Percentiles rank a stretch among this genome's conserved stretches.
Conservation (phyloP, 1,140 invertebrate species). For the Oedothorax gibbosus region DNA sequence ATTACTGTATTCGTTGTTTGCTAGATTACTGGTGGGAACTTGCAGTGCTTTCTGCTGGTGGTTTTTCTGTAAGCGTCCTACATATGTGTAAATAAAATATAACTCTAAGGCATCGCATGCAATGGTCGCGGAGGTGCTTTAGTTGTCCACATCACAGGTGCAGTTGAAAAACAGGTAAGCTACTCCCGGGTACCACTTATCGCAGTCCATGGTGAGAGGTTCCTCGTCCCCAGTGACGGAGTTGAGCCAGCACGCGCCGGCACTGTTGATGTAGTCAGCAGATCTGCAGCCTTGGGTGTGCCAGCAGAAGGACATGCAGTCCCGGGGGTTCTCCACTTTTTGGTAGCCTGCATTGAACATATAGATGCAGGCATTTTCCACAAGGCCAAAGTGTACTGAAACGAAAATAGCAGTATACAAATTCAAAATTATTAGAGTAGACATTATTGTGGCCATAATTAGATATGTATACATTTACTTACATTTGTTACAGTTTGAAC, state of each 20-base stretch:
- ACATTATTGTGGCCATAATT: no score
- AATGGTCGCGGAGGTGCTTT: no score
- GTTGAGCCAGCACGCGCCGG: constrained; percentile 52
- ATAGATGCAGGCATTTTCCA: constrained; percentile 53
- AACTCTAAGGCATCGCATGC: no score
- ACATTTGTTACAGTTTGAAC: constrained; percentile 46
- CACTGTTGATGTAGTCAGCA: constrained; percentile 44
- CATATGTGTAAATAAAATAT: no score
- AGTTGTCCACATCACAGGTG: constrained; percentile 46
- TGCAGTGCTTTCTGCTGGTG: no score
- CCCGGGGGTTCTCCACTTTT: constrained; percentile 44
- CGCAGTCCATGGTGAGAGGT: constrained; percentile 42
- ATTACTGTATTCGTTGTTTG: no score
- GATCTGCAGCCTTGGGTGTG: constrained; percentile 55
- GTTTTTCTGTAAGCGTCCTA: no score
- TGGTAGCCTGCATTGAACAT: constrained; percentile 49
- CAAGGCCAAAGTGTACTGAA: constrained; percentile 48
- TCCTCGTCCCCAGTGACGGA: constrained; percentile 52
- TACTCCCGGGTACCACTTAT: constrained; percentile 48
- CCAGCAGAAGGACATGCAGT: constrained; percentile 56
- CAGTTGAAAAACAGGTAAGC: constrained; percentile 52
- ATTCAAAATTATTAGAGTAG: no score
- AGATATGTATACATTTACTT: no score
- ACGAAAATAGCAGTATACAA: no score
- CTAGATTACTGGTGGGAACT: no score